phyloP scores from a whole-genome alignment of 2,888 invertebrate genomes.

The Hirudinaria manillensis region DNA sequence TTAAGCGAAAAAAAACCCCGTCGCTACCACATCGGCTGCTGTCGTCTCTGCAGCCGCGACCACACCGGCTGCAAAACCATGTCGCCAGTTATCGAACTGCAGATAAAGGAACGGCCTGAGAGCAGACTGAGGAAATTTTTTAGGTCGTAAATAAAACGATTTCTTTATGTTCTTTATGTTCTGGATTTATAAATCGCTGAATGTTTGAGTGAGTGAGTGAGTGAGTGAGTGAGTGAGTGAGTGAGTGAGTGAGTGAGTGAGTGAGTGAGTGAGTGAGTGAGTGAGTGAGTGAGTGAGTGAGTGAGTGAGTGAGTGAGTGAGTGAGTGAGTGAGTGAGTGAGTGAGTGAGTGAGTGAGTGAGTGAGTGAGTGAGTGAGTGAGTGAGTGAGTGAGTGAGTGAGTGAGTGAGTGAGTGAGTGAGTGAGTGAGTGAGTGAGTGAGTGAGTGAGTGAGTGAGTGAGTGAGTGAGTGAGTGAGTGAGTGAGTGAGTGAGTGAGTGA shows the following conservation, averaged over 20 bases:
- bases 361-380: constrained; percentile 16
- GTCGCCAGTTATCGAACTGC: no score
- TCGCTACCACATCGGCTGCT: no score
- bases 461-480: constrained; percentile 14
- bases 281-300: background rate
- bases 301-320: constrained; percentile 13
- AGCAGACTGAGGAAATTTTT: no score
- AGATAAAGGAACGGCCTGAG: no score
- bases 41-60: no score
- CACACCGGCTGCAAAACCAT: no score
- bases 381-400: constrained; percentile 9
- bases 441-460: constrained; percentile 16
- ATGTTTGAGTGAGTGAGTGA: no score
- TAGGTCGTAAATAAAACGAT: no score
- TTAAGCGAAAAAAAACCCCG: no score
- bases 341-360: constrained; percentile 15
- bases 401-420: constrained; percentile 12
- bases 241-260: background rate
- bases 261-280: constrained; percentile 14
- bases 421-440: constrained; percentile 16
- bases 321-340: constrained; percentile 19
- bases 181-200: no score
- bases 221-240: no score
- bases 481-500: constrained; percentile 8
- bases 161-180: no score